These are phyloP conservation scores for Oreochromis tanganicae DNA, from an alignment of 2,113 vertebrate species.

Conservation along the genomic window DNA sequence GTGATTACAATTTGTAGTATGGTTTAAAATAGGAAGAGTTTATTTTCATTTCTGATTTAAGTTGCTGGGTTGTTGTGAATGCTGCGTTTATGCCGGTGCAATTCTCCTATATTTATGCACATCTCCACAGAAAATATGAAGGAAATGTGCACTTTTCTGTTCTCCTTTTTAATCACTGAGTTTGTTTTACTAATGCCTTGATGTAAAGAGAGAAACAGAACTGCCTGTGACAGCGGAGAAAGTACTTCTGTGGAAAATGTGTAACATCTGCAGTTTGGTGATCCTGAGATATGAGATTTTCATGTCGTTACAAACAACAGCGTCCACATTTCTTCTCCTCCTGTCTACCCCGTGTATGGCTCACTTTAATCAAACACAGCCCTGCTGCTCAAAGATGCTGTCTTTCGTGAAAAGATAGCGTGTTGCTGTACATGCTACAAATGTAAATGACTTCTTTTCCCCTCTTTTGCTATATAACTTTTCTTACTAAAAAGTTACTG, in stretches of 20 bases:
- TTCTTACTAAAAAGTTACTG: background rate
- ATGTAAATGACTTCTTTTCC: background rate
- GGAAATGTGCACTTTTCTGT: background rate
- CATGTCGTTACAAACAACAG: conserved; percentile 28
- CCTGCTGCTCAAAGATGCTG: background rate
- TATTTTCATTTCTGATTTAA: background rate
- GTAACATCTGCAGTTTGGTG: conserved; percentile 54
- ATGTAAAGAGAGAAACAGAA: background rate
- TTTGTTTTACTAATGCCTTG: background rate
- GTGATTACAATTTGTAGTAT: background rate
- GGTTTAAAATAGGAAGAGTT: background rate
- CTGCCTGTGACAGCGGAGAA: conserved; percentile 1
- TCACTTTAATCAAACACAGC: conserved; percentile 27
- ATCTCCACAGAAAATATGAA: background rate
- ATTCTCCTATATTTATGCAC: background rate
- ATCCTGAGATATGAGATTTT: conserved; percentile 13
- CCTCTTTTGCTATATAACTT: background rate
- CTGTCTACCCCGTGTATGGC: background rate
- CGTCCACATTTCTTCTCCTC: conserved; percentile 27
- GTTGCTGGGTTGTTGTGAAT: background rate
- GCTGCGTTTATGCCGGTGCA: background rate
- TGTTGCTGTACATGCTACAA: conserved; percentile 11
- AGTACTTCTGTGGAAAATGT: conserved; percentile 14
- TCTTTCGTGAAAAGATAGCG: background rate
- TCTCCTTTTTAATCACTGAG: background rate